Evolutionary conservation across 2,888 invertebrate species (phyloP), one percentile per base, ranked within the genome.

Genomic region (Nemotelus pantherinus): DNA sequence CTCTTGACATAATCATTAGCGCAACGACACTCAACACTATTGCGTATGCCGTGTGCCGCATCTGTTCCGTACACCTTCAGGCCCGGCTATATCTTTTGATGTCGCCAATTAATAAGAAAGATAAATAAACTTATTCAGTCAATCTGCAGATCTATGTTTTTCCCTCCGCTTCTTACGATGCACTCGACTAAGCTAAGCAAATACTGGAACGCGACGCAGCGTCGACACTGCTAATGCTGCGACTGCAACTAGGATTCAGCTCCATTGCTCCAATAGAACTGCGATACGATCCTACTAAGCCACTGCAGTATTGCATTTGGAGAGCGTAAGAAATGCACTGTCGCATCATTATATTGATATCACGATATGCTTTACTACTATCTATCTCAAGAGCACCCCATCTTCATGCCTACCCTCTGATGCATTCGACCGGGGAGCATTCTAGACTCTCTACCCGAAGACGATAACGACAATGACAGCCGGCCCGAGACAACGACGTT

Each of bases 41-140:
- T 50, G 41, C 7, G 68, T 41, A 25, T 48, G 53, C 58, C 53
- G 53, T 53, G 53, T 41, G 68, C 63, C 63, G 43, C 43, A 63
- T 63, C 43, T 63, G 41, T 44, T 45, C 65, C 25, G 10, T 10
- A 10, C 57, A 57, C 57, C 25, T 57, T 57, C 25, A 10, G 7
- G 7, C 39, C 41, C 50, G 53, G 50, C 53, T 41, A 70, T 43
- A 70, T 70, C 70, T 55, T 70, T 70, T 70, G 70, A 70, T 70
- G 70, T 70, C 70, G 70, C 41, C 70, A 70, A 70, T 70, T 70
- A 70, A 70, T 70, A 53, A 70, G 70, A 70, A 70, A 55, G 43
- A 70, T 70, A 70, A 70, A 70, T 55, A 70, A 70, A 70, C 55
- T 47, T 53, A 55, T 70, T 70, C 43, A 53, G 70, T 53, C 44